Evolutionary conservation across 2,888 invertebrate genomes (phyloP).

Genomic region (Tipula confusa): DNA sequence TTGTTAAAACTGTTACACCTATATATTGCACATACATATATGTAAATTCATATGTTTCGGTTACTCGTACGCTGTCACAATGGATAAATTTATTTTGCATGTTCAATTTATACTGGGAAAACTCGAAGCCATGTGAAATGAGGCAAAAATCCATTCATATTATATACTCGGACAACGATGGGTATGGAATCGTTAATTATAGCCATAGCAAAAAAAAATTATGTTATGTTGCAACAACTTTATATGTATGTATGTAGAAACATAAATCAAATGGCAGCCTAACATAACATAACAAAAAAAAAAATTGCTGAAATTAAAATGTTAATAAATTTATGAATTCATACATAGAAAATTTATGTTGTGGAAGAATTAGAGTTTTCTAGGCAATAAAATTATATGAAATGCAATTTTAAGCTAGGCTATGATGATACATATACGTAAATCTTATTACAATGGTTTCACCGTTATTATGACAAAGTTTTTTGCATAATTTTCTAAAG

Average conservation of each 20-base stretch:
- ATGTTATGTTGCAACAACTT: neutral
- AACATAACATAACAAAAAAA: neutral
- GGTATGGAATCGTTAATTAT: neutral
- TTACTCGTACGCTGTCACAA: neutral
- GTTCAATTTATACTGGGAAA: neutral
- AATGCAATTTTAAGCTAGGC: neutral
- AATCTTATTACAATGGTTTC: neutral
- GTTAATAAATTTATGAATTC: neutral
- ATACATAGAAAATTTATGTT: constrained; percentile 13
- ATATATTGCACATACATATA: neutral
- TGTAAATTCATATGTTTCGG: too few species aligned
- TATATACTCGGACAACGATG: neutral
- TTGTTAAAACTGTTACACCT: neutral
- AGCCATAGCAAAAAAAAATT: neutral
- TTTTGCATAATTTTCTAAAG: neutral
- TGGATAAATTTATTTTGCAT: neutral
- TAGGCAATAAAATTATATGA: neutral
- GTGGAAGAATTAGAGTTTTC: constrained; percentile 25
- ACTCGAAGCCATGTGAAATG: neutral
- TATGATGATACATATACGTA: neutral
- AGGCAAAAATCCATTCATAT: neutral
- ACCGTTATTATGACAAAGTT: neutral
- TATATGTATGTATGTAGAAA: neutral
- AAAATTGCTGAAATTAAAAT: neutral
- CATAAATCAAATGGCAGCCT: neutral